Evolutionary conservation across 2,797 vertebrate species (phyloP).

Genomic region (Enteromius argenteus): DNA sequence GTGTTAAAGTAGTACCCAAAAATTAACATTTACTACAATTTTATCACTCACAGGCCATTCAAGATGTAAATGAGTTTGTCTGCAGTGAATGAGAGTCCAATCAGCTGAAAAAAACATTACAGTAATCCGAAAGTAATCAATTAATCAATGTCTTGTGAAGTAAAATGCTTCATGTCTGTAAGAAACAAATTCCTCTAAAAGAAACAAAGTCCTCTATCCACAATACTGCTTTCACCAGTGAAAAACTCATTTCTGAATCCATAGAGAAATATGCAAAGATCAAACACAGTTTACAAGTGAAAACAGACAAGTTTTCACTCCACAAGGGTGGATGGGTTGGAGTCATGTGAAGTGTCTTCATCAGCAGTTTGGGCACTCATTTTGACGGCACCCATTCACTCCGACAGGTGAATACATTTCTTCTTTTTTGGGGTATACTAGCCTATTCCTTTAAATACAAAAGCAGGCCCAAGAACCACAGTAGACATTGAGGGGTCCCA

Average conservation of each 20-base stretch:
- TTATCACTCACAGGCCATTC: neutral
- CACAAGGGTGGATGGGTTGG: neutral
- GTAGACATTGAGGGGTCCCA: neutral
- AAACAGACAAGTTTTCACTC: neutral
- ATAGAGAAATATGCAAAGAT: neutral
- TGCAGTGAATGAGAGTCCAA: neutral
- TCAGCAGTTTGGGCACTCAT: neutral
- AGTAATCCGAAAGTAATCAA: neutral
- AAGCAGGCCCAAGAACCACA: neutral
- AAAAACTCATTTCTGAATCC: neutral
- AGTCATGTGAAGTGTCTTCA: neutral
- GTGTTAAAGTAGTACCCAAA: neutral
- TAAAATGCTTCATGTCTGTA: neutral
- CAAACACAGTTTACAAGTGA: neutral
- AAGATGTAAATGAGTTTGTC: neutral
- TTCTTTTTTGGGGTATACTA: neutral
- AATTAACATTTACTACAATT: neutral
- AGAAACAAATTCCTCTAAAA: neutral
- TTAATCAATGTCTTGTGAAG: neutral
- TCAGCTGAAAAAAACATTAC: neutral
- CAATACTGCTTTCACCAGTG: neutral
- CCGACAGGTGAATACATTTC: neutral
- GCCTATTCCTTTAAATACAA: neutral
- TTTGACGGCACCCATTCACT: neutral
- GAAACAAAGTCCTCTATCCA: neutral